Evolutionary conservation across 2,797 vertebrate species (phyloP), one percentile per base, ranked within the genome.

Genomic region (Aphelocoma californica): DNA sequence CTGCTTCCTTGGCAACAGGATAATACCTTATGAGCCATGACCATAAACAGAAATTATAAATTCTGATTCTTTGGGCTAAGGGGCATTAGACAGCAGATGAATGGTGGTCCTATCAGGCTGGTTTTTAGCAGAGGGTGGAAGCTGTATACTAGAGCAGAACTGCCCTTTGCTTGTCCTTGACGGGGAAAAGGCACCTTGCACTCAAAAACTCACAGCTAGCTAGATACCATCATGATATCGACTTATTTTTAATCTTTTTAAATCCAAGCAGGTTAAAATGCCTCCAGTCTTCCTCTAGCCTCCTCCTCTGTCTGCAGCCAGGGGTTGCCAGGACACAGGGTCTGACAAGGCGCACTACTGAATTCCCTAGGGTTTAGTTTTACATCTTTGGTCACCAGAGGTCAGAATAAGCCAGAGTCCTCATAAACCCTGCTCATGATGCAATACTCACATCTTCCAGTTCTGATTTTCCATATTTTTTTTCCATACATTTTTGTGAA

Each of bases 211-310:
- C 0, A 1, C 31, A 87, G 18, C 20, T 87, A 58, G 12, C 16
- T 71, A 92, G 38, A 81, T 40, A 57, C 32, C 65, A 24, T 80
- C 71, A 85, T 18, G 20, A 56, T 65, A 80, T 47, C 50, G n/a
- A 36, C 7, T 72, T 79, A 34, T 40, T 92, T 93, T 58, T 20
- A 61, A 82, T 40, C 7, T 85, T 29, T 87, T 92, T 67, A 29
- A 65, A 87, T 71, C 34, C 28, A 85, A 85, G 44, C 9, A 70
- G 48, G 48, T 65, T 91, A 64, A 90, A 85, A 89, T 67, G 38
- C 8, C 23, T 87, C 15, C 44, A 50, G 29, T 48, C 18, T 58
- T 54, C 28, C 25, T 50, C 44, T 16, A 89, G 38, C 9, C 36
- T 56, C 16, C 18, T 87, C 7, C n/a, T 80, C 45, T 78, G 38